Conservation (phyloP, 2,888 invertebrate genomes). For the Apodemia zela region DNA sequence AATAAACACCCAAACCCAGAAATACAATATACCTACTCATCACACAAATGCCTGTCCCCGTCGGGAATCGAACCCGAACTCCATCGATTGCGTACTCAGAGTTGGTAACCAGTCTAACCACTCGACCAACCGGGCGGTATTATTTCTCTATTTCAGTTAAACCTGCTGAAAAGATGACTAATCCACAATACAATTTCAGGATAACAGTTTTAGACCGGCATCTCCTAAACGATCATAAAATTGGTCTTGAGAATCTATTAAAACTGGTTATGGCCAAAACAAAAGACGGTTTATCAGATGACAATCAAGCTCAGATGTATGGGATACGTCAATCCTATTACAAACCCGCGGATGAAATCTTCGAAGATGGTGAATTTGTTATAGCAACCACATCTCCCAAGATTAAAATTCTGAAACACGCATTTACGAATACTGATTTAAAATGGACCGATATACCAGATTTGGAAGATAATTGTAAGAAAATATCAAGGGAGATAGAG, state of each 20-base stretch:
- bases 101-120: no score
- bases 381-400: slow-evolving; percentile 60
- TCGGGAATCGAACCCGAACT: no score
- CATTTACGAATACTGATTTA: slow-evolving; percentile 55
- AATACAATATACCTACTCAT: no score
- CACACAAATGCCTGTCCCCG: no score
- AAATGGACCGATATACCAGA: slow-evolving; percentile 49
- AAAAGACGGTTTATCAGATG: slow-evolving; percentile 54
- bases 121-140: no score
- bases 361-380: slow-evolving; percentile 61
- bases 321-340: slow-evolving; percentile 57
- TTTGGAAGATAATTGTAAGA: slow-evolving; percentile 45
- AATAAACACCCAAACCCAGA: no score
- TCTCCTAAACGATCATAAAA: slow-evolving; percentile 62
- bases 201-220: slow-evolving; percentile 69
- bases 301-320: slow-evolving; percentile 33
- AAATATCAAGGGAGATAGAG: slow-evolving; percentile 49
- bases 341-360: slow-evolving; percentile 44
- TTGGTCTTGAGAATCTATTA: slow-evolving; percentile 58
- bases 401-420: slow-evolving; percentile 59
- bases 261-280: slow-evolving; percentile 69
- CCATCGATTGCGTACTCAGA: no score
- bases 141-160: no score
- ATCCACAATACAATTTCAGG: slow-evolving; percentile 39
- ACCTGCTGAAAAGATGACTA: no score